Percentiles rank a stretch among this genome's conserved stretches.
phyloP scores from a whole-genome alignment of 1,140 invertebrate species.

The Heliothis virescens region DNA sequence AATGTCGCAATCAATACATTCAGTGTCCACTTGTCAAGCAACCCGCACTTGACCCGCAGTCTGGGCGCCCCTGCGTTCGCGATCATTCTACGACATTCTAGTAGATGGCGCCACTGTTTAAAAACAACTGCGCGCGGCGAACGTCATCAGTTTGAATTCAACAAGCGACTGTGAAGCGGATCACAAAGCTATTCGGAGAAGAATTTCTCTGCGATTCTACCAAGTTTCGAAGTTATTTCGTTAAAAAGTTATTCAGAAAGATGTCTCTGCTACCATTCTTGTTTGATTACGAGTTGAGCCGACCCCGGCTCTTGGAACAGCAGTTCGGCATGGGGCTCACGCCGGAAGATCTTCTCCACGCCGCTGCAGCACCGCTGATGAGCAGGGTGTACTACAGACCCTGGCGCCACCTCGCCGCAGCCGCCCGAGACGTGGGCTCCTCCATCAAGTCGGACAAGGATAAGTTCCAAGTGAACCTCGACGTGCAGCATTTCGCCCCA shows the following conservation, averaged over 20 bases:
- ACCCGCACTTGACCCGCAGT: conserved; percentile 4
- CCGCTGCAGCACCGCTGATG: conserved; percentile 64
- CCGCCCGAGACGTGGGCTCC: conserved; percentile 70
- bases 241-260: conserved; percentile 28
- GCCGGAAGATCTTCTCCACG: conserved; percentile 85
- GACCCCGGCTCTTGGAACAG: conserved; percentile 87
- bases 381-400: conserved; percentile 83
- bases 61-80: conserved; percentile 52
- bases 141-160: conserved; percentile 48
- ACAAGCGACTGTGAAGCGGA: conserved; percentile 26
- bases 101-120: conserved; percentile 55
- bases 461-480: conserved; percentile 88
- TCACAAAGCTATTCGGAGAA: conserved; percentile 19
- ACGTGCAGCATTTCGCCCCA: conserved; percentile 91
- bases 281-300: conserved; percentile 68
- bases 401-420: conserved; percentile 81
- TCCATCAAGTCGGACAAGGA: conserved; percentile 78
- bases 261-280: conserved; percentile 73
- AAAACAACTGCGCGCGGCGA: conserved; percentile 46
- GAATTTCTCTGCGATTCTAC: background rate
- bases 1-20: too few relatives aligned
- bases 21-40: background rate
- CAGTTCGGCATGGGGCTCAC: conserved; percentile 87
- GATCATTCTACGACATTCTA: conserved; percentile 64
- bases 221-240: background rate